These are phyloP conservation scores for Strigops habroptila DNA, from an alignment of 2,113 vertebrate genomes.

Conservation along the genomic window DNA sequence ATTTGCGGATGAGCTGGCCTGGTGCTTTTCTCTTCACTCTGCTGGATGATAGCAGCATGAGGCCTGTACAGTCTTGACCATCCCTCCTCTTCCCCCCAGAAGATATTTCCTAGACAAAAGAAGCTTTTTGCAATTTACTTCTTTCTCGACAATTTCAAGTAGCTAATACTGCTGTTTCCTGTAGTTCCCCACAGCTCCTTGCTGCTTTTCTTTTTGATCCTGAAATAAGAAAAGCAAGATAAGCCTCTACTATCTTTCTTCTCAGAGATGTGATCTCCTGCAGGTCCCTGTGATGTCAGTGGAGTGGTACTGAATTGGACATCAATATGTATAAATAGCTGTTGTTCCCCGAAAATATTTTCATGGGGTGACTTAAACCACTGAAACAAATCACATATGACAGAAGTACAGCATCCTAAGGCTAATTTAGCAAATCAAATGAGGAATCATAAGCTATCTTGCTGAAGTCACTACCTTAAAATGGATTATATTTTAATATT, in stretches of 20 bases:
- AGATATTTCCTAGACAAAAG: not conserved
- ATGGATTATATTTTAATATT: not conserved
- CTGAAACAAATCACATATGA: not conserved
- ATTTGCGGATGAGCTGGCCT: not conserved
- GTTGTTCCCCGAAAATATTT: constrained; percentile 27
- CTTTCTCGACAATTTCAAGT: constrained; percentile 15
- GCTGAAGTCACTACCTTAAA: not conserved
- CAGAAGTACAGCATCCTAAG: not conserved
- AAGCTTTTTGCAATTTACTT: constrained; percentile 20
- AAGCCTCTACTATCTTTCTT: not conserved
- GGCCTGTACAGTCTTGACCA: not conserved
- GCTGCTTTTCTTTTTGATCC: constrained; percentile 33
- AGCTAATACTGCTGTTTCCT: constrained; percentile 23
- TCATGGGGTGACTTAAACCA: not conserved
- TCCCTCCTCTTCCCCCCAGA: not conserved
- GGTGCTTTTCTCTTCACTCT: constrained; percentile 7
- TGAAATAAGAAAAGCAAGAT: not conserved
- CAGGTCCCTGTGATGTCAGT: not conserved
- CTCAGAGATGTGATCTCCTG: constrained; percentile 10
- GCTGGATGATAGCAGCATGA: constrained; percentile 10
- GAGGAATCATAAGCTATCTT: not conserved
- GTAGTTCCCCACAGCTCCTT: constrained; percentile 16
- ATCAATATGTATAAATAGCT: constrained; percentile 4
- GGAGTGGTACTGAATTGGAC: not conserved
- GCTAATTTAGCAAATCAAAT: not conserved